phyloP scores from a whole-genome alignment of 2,113 vertebrate genomes.

The Electrona antarctica region DNA sequence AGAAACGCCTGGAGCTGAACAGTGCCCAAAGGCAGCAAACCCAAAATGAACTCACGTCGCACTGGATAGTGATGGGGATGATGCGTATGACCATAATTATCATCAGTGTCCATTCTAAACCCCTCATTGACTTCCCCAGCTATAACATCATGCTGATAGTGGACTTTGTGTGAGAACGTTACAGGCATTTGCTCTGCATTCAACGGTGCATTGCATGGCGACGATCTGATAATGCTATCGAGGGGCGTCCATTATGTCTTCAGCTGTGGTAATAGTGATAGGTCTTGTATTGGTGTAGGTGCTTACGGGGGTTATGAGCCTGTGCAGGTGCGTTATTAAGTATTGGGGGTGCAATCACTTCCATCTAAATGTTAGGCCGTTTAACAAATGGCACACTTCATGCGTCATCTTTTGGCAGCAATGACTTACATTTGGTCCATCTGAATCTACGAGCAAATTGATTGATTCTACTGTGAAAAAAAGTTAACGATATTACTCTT shows the following conservation, averaged over 20 bases:
- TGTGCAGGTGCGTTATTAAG: conserved; percentile 64
- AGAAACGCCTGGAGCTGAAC: background rate
- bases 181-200: conserved; percentile 49
- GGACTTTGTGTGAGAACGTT: background rate
- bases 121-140: conserved; percentile 26
- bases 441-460: conserved; percentile 23
- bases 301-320: conserved; percentile 73
- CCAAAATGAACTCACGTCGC: conserved; percentile 2
- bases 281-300: conserved; percentile 72
- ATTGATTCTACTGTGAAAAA: conserved; percentile 2
- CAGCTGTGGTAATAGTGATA: conserved; percentile 70
- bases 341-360: conserved; percentile 54
- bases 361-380: conserved; percentile 49
- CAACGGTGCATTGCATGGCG: conserved; percentile 48
- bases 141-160: conserved; percentile 15
- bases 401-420: conserved; percentile 22
- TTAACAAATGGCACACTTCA: conserved; percentile 60
- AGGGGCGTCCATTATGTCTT: conserved; percentile 60
- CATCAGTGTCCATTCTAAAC: conserved; percentile 35
- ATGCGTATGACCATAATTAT: conserved; percentile 36
- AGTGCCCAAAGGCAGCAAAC: background rate
- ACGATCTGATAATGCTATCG: conserved; percentile 53
- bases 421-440: conserved; percentile 1
- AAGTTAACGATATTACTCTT: background rate
- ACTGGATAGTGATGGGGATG: background rate